These are phyloP conservation scores for Petrocephalus microphthalmus DNA, from an alignment of 2,113 vertebrate species.

Conservation along the genomic window DNA sequence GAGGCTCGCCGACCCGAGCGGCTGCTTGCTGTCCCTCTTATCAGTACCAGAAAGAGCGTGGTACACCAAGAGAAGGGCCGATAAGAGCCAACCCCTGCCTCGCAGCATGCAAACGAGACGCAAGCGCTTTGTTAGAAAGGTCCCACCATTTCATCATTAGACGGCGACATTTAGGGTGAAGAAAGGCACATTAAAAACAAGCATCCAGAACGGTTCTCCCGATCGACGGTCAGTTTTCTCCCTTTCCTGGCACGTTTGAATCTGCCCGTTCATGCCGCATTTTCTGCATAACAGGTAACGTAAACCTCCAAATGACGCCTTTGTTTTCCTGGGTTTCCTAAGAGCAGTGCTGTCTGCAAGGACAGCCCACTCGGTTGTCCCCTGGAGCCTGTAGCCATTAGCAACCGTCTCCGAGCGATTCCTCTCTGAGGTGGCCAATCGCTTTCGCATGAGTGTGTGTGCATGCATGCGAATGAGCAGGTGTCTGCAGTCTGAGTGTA, in stretches of 20 bases:
- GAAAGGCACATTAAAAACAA: background rate
- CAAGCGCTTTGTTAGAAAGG: background rate
- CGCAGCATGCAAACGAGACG: background rate
- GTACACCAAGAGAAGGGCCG: too few species aligned
- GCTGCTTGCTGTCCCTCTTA: background rate
- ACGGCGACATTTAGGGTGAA: background rate
- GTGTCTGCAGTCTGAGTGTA: constrained; percentile 25
- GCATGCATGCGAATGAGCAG: constrained; percentile 49
- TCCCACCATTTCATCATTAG: background rate
- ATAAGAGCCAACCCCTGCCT: background rate
- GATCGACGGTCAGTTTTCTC: background rate
- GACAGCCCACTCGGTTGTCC: constrained; percentile 45
- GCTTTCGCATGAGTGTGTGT: constrained; percentile 53
- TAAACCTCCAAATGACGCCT: constrained; percentile 27
- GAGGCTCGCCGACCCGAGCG: background rate
- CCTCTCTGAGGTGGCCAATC: constrained; percentile 53
- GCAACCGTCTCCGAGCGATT: constrained; percentile 58
- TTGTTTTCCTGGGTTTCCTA: constrained; percentile 46
- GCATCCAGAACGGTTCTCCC: background rate
- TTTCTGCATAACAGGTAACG: constrained; percentile 44
- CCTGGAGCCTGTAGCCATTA: constrained; percentile 65
- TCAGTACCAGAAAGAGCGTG: background rate
- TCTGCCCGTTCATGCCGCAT: background rate
- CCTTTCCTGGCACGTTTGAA: background rate
- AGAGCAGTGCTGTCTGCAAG: constrained; percentile 58